Percentiles rank a stretch among this genome's conserved stretches.
Evolutionary conservation across 2,888 invertebrate species (phyloP).

Genomic region (Tachina grossa): DNA sequence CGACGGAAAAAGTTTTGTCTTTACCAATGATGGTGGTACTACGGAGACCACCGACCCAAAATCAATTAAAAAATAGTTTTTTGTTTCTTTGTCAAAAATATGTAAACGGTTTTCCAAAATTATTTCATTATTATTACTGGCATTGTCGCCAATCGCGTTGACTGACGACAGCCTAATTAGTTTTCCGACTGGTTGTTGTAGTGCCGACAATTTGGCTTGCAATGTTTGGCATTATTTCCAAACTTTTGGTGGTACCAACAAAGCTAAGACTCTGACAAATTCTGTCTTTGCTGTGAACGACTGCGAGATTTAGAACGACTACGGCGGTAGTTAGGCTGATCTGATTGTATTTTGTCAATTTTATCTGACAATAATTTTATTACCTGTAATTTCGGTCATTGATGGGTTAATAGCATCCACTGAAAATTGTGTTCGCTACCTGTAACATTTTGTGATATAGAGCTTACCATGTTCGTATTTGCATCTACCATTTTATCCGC

Average conservation of each 20-base stretch:
- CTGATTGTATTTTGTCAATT: slow-evolving; percentile 19
- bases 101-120: slow-evolving; percentile 34
- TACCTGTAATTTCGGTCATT: background rate
- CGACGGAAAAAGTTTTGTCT: too few relatives aligned
- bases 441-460: background rate
- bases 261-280: slow-evolving; percentile 5
- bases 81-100: too few relatives aligned
- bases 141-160: slow-evolving; percentile 57
- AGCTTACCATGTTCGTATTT: slow-evolving; percentile 34
- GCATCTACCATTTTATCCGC: slow-evolving; percentile 65
- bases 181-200: slow-evolving; percentile 47
- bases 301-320: slow-evolving; percentile 4
- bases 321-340: background rate
- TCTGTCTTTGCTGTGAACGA: background rate
- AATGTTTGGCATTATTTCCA: slow-evolving; percentile 49
- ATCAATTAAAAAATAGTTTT: too few relatives aligned
- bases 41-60: too few relatives aligned
- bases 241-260: slow-evolving; percentile 59
- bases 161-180: slow-evolving; percentile 58
- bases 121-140: slow-evolving; percentile 3
- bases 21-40: too few relatives aligned
- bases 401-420: slow-evolving; percentile 15
- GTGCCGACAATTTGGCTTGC: slow-evolving; percentile 21
- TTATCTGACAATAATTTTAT: slow-evolving; percentile 31
- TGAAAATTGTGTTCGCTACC: background rate